Evolutionary conservation across 2,113 vertebrate species (phyloP).

Genomic region (Aleadryas rufinucha): DNA sequence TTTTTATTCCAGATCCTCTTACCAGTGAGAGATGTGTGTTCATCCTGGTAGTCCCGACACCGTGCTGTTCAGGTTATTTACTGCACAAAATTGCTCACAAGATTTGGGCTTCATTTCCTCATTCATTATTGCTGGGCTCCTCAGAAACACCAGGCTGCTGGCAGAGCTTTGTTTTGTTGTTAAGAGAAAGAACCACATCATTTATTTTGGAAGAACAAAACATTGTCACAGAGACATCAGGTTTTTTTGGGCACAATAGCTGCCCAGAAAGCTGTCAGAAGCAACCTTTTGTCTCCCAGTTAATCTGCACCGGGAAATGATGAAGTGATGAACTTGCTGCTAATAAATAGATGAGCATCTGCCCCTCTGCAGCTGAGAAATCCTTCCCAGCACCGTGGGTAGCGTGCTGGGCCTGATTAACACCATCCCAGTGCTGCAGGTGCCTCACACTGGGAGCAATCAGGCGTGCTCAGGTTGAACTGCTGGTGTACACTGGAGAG

Average conservation of each 20-base stretch:
- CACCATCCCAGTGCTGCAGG: background rate
- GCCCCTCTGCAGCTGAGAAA: background rate
- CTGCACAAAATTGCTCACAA: background rate
- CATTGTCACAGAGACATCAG: background rate
- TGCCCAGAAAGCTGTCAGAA: background rate
- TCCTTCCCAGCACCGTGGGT: background rate
- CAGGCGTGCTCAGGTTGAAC: background rate
- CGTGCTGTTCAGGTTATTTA: background rate
- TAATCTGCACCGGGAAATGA: background rate
- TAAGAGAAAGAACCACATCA: background rate
- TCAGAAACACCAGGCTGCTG: background rate
- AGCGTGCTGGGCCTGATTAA: background rate
- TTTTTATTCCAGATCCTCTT: background rate
- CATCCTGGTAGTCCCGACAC: accelerated
- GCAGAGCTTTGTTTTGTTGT: background rate
- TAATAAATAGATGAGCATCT: background rate
- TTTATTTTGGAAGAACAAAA: background rate
- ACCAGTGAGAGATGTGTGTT: accelerated
- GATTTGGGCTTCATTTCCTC: background rate
- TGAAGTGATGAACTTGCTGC: background rate
- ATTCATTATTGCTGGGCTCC: background rate
- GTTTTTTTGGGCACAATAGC: background rate
- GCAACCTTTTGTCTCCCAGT: background rate
- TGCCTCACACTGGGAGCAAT: slow-evolving; percentile 9
- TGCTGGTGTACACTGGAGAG: background rate